phyloP scores from a whole-genome alignment of 2,113 vertebrate species.

The Passer montanus region DNA sequence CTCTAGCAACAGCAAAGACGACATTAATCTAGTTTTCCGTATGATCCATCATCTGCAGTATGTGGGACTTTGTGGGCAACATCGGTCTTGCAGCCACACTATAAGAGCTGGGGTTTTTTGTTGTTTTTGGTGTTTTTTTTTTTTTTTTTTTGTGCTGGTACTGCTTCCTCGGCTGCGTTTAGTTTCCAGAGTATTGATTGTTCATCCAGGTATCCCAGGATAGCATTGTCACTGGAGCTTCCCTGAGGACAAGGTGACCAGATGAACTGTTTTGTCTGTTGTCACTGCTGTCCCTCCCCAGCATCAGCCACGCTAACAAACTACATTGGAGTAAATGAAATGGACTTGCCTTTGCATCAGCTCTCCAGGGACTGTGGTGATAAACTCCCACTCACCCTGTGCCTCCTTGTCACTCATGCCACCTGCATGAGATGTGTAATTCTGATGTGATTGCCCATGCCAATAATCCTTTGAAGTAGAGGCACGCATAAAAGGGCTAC shows the following conservation, averaged over 20 bases:
- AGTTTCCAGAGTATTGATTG: accelerated
- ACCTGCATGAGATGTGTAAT: not conserved
- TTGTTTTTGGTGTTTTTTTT: too few relatives aligned
- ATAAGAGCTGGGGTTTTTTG: not conserved
- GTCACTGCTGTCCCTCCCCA: not conserved
- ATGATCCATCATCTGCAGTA: accelerated
- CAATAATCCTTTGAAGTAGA: not conserved
- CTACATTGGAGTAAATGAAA: not conserved
- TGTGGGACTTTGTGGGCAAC: not conserved
- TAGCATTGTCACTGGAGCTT: not conserved
- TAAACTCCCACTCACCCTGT: accelerated
- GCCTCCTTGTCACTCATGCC: not conserved
- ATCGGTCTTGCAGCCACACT: accelerated
- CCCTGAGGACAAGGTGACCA: not conserved
- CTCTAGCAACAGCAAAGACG: not conserved
- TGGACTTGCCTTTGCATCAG: not conserved
- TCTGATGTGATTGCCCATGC: not conserved
- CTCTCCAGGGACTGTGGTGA: not conserved
- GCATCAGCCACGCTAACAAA: not conserved
- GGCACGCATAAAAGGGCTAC: not conserved
- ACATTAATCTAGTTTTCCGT: accelerated
- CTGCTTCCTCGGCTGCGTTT: not conserved
- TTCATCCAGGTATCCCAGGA: not conserved
- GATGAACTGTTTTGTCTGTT: not conserved
- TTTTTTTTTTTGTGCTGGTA: not conserved